Percentiles rank a stretch among this genome's conserved stretches.
Evolutionary conservation across 2,797 vertebrate genomes (phyloP).

Genomic region (Tokudaia tokunoshimensis): DNA sequence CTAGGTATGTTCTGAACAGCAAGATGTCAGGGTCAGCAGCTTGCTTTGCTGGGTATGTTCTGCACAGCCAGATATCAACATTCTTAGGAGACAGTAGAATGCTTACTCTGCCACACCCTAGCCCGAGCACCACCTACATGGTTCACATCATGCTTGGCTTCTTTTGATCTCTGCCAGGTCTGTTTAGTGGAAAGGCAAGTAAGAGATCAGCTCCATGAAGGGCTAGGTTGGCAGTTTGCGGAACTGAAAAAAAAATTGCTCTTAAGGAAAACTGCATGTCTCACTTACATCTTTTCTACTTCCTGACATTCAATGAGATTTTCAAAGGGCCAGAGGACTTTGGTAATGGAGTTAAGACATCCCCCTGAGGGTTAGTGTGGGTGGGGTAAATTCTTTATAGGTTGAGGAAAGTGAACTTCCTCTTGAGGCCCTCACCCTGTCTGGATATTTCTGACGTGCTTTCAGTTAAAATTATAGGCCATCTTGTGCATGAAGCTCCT

Average conservation of each 20-base stretch:
- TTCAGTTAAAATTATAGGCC: background rate
- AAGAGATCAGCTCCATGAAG: background rate
- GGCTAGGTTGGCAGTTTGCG: background rate
- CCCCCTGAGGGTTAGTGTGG: background rate
- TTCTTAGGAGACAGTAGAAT: background rate
- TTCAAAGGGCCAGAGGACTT: background rate
- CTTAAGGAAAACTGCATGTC: background rate
- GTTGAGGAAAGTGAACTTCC: background rate
- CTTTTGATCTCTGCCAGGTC: background rate
- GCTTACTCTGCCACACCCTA: too few species aligned
- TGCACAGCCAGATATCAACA: background rate
- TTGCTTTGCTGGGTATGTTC: constrained; percentile 52
- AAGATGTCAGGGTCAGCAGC: too few species aligned
- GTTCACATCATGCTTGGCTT: background rate
- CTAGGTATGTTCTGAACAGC: constrained; percentile 47
- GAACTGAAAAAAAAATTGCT: background rate
- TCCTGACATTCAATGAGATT: background rate
- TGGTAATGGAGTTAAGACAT: background rate
- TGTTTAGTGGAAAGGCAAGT: background rate
- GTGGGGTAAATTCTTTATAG: background rate
- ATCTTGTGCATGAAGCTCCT: background rate
- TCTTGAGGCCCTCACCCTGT: background rate
- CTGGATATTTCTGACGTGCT: background rate
- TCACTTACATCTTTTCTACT: constrained; percentile 18
- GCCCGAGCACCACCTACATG: background rate